Percentiles rank a stretch among this genome's conserved stretches.
These are phyloP conservation scores for honey bee (Apis mellifera) DNA, from an alignment of 1,140 invertebrate genomes.

Conservation along the genomic window DNA sequence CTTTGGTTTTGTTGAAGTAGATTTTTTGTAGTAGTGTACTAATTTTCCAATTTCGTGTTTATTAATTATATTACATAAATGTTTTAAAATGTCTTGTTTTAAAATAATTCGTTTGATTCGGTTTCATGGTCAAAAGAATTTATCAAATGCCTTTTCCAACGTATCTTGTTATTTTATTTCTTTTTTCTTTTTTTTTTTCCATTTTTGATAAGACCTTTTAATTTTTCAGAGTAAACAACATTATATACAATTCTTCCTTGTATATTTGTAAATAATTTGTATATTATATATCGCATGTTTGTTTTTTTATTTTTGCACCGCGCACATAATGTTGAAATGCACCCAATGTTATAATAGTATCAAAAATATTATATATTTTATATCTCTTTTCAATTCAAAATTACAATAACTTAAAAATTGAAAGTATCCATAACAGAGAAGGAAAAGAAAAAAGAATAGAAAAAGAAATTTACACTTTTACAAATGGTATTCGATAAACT, in stretches of 20 bases:
- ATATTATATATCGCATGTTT: slow-evolving; percentile 53
- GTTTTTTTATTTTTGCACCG: slow-evolving; percentile 22
- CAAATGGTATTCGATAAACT: slow-evolving; percentile 42
- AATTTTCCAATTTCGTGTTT: slow-evolving; percentile 30
- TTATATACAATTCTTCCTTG: slow-evolving; percentile 52
- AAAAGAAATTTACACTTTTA: background rate
- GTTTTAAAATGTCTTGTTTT: slow-evolving; percentile 24
- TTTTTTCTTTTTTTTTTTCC: background rate
- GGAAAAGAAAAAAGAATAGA: background rate
- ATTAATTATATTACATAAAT: slow-evolving; percentile 9
- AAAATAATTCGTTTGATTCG: background rate
- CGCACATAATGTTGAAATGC: slow-evolving; percentile 36
- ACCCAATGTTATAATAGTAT: slow-evolving; percentile 1
- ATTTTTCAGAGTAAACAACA: background rate
- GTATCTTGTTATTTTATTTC: background rate
- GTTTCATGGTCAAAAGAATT: slow-evolving; percentile 10
- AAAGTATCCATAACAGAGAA: background rate
- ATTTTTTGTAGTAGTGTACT: slow-evolving; percentile 20
- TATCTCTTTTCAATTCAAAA: background rate
- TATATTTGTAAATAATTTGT: slow-evolving; percentile 62
- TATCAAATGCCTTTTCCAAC: slow-evolving; percentile 33
- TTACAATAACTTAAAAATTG: slow-evolving; percentile 4
- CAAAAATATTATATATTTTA: background rate
- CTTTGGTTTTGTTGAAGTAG: slow-evolving; percentile 49
- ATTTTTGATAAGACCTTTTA: background rate